Evolutionary conservation across 2,797 vertebrate genomes (phyloP), one percentile per base, ranked within the genome.

Genomic region (Heliangelus exortis): DNA sequence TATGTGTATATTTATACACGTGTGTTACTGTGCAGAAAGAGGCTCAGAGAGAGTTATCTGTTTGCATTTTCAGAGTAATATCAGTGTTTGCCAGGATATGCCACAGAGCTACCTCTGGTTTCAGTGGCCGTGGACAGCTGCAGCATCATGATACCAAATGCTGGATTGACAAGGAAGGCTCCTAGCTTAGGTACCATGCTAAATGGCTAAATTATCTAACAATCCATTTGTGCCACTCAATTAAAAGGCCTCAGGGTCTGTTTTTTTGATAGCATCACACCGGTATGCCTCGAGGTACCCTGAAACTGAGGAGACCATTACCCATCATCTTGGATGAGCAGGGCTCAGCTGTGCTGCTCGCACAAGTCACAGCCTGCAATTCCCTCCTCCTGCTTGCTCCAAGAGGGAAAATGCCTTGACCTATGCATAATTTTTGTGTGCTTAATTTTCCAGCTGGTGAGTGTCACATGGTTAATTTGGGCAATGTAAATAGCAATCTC

Each of bases 381-480:
- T 94, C 10, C 0, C 48, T 92, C 36, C 47, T 83, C 80, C 79
- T 86, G 3, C n/a, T 69, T 93, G 45, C 34, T 69, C 50, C 48
- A 22, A 50, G 88, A 61, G 13, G 23, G 45, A 59, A 85, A 69
- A 43, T 53, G 29, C 43, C 61, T 68, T 94, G 71, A 79, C 73
- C 73, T 81, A 34, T 31, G 39, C 66, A 59, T 81, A 91, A 84
- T 58, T 92, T 95, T 22, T 36, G 45, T 71, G 48, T 43, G 29
- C 63, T 91, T 88, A 73, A 79, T 93, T 90, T 96, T 73, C 87
- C 80, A 92, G 92, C 80, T 90, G 68, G 74, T 87, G 73, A 59
- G 63, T 43, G 55, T 94, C 89, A 92, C 85, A 79, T 91, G 92
- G 84, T 96, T 90, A 76, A 92, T 88, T 93, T 0, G 0, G 74